Base-by-base conservation (phyloP, 2,888 invertebrate genomes). In the Hyposoter didymator region DNA sequence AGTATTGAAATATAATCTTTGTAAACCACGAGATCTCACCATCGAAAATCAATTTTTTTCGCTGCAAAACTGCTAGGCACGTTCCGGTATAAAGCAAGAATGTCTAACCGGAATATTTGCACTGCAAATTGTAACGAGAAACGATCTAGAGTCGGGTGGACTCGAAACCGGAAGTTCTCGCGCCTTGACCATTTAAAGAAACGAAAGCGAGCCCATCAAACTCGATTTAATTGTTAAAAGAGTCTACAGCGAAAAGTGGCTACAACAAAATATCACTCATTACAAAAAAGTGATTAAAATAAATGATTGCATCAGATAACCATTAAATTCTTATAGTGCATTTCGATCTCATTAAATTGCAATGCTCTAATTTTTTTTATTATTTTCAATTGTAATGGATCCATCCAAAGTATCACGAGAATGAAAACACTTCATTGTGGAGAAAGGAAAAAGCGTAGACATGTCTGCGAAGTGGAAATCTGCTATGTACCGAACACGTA, bases 171-270 rank as follows among this genome's bases (percentile, higher is more conserved):
- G 84, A 84, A 80, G 55, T 74, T 69, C 69, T 55, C 47, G 35
- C 64, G 52, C 8, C n/a, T 73, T 84, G 75, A 47, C 84, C 84
- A 80, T 84, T 80, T 73, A 39, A 35, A 76, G 84, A 80, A 84
- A 39, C 76, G 84, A 84, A 84, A 84, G 84, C 55, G 47, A 62
- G 39, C 45, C 45, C 32, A 70, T 64, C 59, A 32, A 67, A 47
- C 43, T 22, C 12, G 39, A 49, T 45, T 84, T 49, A 73, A 69
- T 78, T 84, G 47, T 49, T 70, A 19, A 19, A 43, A 64, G 17
- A 49, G 62, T n/a, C 19, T 43, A n/a, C 22, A 80, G 52, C 64
- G 66, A 80, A 66, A 47, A 22, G 35, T 45, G 47, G 47, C 55
- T 70, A 76, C 28, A 43, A 22, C 8, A 12, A n/a, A n/a, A 67